Evolutionary conservation across 2,888 invertebrate species (phyloP).

Genomic region (Agrilus biguttatus): DNA sequence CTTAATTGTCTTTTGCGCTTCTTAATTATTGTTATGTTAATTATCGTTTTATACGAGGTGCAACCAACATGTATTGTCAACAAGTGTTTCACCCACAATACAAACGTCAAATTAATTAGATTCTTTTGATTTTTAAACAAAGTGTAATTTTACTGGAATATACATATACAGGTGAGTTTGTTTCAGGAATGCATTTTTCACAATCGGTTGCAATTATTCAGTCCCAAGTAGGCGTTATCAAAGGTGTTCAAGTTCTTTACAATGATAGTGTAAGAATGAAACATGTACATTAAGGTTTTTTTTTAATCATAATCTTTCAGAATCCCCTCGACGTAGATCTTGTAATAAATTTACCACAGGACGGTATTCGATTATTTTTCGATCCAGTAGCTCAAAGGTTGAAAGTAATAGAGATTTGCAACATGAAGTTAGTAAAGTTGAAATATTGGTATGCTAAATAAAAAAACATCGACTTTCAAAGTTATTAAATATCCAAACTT

Average conservation of each 20-base stretch:
- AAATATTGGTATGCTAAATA: constrained; percentile 73
- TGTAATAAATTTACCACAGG: constrained; percentile 90
- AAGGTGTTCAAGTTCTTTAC: constrained; percentile 92
- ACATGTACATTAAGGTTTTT: not conserved
- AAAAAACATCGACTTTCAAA: not conserved
- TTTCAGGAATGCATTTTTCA: constrained; percentile 94
- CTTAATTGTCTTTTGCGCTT: too few species aligned
- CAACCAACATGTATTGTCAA: too few species aligned
- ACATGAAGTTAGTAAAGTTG: constrained; percentile 91
- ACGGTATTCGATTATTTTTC: constrained; percentile 92
- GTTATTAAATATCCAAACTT: not conserved
- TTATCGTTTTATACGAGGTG: too few species aligned
- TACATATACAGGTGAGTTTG: not conserved
- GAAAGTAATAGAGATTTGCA: constrained; percentile 95
- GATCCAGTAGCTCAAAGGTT: constrained; percentile 89
- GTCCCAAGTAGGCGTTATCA: constrained; percentile 87
- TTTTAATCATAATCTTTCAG: constrained; percentile 39
- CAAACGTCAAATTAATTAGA: too few species aligned
- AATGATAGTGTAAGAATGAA: constrained; percentile 68
- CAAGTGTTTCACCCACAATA: too few species aligned
- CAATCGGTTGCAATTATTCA: constrained; percentile 94
- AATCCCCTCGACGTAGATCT: constrained; percentile 90
- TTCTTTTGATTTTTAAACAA: too few species aligned
- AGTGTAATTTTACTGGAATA: too few species aligned
- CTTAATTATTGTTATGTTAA: too few species aligned